Conservation (phyloP, 2,888 invertebrate genomes). For the Lochmaea capreae region DNA sequence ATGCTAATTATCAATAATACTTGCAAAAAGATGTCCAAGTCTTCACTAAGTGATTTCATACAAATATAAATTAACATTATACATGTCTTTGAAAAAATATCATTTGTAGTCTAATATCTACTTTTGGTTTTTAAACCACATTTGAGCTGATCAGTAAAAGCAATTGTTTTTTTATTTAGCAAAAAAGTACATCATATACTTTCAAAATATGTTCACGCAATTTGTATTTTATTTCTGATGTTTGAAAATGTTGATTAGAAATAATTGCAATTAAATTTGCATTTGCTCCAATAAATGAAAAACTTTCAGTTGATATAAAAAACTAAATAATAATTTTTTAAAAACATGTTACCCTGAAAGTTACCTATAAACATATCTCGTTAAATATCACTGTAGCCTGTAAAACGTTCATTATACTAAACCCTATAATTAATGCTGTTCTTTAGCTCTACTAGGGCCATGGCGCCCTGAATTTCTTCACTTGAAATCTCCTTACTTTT, state of each 20-base stretch:
- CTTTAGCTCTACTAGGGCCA: slow-evolving; percentile 72
- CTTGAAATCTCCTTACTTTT: slow-evolving; percentile 59
- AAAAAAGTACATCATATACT: too few relatives aligned
- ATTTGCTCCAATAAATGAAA: too few relatives aligned
- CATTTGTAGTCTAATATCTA: neutral
- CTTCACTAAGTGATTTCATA: slow-evolving; percentile 5
- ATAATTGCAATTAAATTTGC: neutral
- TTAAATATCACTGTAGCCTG: slow-evolving; percentile 11
- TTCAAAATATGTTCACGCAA: too few relatives aligned
- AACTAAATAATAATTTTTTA: neutral
- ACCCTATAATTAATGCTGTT: slow-evolving; percentile 60
- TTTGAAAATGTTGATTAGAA: neutral
- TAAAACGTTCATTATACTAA: slow-evolving; percentile 34
- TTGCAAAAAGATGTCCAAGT: slow-evolving; percentile 16
- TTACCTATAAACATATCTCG: slow-evolving; percentile 3
- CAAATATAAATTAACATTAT: neutral
- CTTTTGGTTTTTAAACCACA: neutral
- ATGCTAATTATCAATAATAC: slow-evolving; percentile 10
- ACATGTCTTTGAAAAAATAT: slow-evolving; percentile 3
- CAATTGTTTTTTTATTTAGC: too few relatives aligned
- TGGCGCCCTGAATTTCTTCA: slow-evolving; percentile 71
- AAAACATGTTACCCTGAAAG: slow-evolving; percentile 5
- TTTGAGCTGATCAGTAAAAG: too few relatives aligned
- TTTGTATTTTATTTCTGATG: too few relatives aligned
- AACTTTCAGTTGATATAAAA: neutral